These are phyloP conservation scores for Rhabdomys pumilio DNA, from an alignment of 2,797 vertebrate species.

Conservation along the genomic window DNA sequence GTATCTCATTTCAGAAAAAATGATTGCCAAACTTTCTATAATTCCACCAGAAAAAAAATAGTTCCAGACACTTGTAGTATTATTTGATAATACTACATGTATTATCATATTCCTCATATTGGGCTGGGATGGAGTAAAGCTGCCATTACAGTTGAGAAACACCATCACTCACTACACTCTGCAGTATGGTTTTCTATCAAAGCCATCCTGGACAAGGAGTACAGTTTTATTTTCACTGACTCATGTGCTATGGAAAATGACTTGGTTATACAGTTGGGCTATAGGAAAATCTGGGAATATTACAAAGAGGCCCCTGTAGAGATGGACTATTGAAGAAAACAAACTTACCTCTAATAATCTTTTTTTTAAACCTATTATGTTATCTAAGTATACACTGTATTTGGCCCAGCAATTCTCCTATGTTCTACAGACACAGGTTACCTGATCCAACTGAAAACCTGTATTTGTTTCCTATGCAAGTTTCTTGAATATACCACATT, in stretches of 20 bases:
- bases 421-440: background rate
- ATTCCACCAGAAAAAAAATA: background rate
- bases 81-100: background rate
- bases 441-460: background rate
- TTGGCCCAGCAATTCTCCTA: background rate
- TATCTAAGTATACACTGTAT: background rate
- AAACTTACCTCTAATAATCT: background rate
- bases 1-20: background rate
- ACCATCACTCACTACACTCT: background rate
- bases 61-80: background rate
- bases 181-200: background rate
- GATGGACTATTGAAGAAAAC: background rate
- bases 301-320: background rate
- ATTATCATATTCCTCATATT: background rate
- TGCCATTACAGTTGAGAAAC: background rate
- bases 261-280: background rate
- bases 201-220: background rate
- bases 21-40: background rate
- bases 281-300: background rate
- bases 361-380: background rate
- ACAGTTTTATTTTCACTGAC: background rate
- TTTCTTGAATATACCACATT: background rate
- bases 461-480: background rate
- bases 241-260: background rate
- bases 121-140: background rate